Percentiles rank a stretch among this genome's conserved stretches.
Evolutionary conservation across 2,113 vertebrate genomes (phyloP).

Genomic region (Apodemus speciosus): DNA sequence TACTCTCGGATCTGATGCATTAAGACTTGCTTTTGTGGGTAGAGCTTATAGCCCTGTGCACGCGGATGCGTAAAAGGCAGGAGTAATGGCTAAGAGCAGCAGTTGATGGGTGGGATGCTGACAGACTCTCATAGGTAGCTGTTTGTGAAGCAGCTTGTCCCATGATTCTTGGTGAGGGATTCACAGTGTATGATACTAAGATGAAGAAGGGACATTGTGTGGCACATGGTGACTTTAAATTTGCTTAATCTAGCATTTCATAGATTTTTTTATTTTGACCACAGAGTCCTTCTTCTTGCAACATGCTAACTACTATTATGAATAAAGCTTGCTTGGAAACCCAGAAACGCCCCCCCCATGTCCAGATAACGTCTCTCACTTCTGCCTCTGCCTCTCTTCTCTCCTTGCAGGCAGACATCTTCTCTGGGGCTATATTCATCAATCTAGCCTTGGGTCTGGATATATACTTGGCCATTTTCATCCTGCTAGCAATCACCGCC

Average conservation of each 20-base stretch:
- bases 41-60: neutral
- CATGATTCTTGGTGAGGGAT: neutral
- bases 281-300: neutral
- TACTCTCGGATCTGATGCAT: neutral
- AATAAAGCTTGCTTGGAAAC: neutral
- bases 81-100: neutral
- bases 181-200: neutral
- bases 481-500: slow-evolving; percentile 91
- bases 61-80: neutral
- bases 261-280: neutral
- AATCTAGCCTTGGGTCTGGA: slow-evolving; percentile 92
- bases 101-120: neutral
- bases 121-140: neutral
- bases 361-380: neutral
- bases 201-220: neutral
- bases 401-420: slow-evolving; percentile 92
- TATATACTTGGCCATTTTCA: slow-evolving; percentile 93
- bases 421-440: slow-evolving; percentile 96
- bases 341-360: neutral
- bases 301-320: neutral
- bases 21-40: neutral
- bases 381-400: neutral
- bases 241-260: neutral
- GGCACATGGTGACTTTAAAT: neutral
- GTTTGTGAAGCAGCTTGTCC: neutral